A percentile compares a stretch with the other conserved stretches of the same genome.
Conservation (phyloP, 1,140 invertebrate genomes). For the Drosophila persimilis region DNA sequence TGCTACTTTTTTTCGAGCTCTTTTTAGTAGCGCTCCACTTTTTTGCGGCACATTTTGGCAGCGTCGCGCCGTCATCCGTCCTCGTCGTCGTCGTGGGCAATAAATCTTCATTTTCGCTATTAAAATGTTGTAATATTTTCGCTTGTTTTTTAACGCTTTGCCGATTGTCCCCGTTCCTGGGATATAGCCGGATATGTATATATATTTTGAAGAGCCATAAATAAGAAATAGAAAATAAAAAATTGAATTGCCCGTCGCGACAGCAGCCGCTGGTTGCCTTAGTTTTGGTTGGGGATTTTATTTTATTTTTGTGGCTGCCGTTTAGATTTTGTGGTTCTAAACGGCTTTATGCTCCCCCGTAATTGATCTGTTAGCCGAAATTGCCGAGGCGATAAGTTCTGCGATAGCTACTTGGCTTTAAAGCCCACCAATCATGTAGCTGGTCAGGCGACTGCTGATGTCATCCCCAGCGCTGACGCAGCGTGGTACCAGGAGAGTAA, state of each 20-base stretch:
- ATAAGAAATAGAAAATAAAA: constrained; percentile 64
- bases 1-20: constrained; percentile 24
- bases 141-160: constrained; percentile 60
- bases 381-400: constrained; percentile 38
- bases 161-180: constrained; percentile 58
- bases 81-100: constrained; percentile 59
- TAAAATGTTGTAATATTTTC: constrained; percentile 80
- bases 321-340: constrained; percentile 61
- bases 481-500: constrained; percentile 5
- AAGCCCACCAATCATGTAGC: constrained; percentile 6
- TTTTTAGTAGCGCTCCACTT: constrained; percentile 65
- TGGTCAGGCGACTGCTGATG: constrained; percentile 32
- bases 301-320: constrained; percentile 31
- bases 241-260: constrained; percentile 56
- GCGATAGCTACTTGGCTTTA: constrained; percentile 36
- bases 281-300: constrained; percentile 28
- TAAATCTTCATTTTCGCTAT: constrained; percentile 80
- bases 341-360: constrained; percentile 60
- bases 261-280: constrained; percentile 21
- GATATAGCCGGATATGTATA: not conserved
- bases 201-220: constrained; percentile 38
- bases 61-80: constrained; percentile 36
- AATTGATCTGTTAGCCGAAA: constrained; percentile 63
- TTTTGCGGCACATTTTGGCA: constrained; percentile 57
- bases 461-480: constrained; percentile 48